These are phyloP conservation scores for Euborellia annulipes DNA, from an alignment of 1,140 invertebrate species.

Conservation along the genomic window DNA sequence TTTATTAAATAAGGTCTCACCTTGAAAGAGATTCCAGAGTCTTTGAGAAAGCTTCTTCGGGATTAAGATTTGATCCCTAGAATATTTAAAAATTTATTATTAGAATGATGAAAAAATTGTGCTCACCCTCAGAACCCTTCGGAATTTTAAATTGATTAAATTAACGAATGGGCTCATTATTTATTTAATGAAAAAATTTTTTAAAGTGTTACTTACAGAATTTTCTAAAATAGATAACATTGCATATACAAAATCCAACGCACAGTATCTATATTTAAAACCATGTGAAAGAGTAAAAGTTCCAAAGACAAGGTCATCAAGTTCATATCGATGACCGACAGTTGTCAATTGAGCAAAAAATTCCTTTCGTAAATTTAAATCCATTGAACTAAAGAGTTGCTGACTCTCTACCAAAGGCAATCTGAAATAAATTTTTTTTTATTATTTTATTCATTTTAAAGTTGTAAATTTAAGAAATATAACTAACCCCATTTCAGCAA, in stretches of 20 bases:
- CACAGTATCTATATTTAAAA: slow-evolving; percentile 62
- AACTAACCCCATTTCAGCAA: slow-evolving; percentile 79
- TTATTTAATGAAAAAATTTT: too few species aligned
- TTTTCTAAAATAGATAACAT: slow-evolving; percentile 67
- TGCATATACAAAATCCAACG: slow-evolving; percentile 68
- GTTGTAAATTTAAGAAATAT: too few species aligned
- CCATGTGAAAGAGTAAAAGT: slow-evolving; percentile 70
- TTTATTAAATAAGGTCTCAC: too few species aligned
- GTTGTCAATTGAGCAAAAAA: slow-evolving; percentile 61
- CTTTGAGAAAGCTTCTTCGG: too few species aligned
- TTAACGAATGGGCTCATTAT: too few species aligned
- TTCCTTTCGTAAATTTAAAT: slow-evolving; percentile 60
- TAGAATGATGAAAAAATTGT: not conserved
- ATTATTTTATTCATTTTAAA: too few species aligned
- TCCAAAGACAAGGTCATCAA: slow-evolving; percentile 53
- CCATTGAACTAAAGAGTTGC: slow-evolving; percentile 78
- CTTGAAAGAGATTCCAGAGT: slow-evolving; percentile 7
- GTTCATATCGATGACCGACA: slow-evolving; percentile 59
- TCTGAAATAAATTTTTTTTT: too few species aligned
- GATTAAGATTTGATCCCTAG: not conserved
- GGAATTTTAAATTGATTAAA: too few species aligned
- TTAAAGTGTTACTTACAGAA: slow-evolving; percentile 41
- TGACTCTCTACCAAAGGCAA: slow-evolving; percentile 73
- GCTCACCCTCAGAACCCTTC: too few species aligned
- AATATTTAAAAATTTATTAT: not conserved